Percentiles rank a stretch among this genome's conserved stretches.
These are phyloP conservation scores for Mustela nigripes DNA, from an alignment of 2,113 vertebrate species.

Conservation along the genomic window DNA sequence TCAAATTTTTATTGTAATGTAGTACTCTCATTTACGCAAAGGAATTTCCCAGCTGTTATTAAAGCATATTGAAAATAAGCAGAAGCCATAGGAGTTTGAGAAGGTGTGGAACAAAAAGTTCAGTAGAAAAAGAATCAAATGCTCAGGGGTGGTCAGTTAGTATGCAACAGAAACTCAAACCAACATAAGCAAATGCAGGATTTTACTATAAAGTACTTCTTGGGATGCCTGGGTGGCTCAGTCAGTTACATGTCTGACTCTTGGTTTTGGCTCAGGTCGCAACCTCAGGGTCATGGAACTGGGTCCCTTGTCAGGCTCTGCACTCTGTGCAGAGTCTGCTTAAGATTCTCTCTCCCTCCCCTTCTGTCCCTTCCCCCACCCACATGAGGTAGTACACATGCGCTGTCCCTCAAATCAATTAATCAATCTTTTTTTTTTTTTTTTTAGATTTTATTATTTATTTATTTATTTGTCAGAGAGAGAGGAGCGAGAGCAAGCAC, in stretches of 20 bases:
- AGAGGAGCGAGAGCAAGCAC: too few species aligned
- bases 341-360: neutral
- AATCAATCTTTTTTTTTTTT: neutral
- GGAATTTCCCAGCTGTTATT: neutral
- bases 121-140: neutral
- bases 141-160: neutral
- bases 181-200: neutral
- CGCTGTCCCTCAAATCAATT: neutral
- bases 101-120: neutral
- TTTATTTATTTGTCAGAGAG: too few species aligned
- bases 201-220: neutral
- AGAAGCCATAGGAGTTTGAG: neutral
- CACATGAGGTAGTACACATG: too few species aligned
- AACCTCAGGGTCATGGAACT: neutral
- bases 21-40: neutral
- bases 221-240: neutral
- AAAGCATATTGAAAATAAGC: neutral
- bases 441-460: too few species aligned
- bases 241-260: neutral
- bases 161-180: neutral
- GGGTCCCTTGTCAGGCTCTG: neutral
- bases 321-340: neutral
- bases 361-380: neutral
- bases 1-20: slow-evolving; percentile 5
- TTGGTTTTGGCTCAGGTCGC: neutral